A percentile compares a stretch with the other conserved stretches of the same genome.
Conservation (phyloP, 2,888 invertebrate species). For the Agrotis clavis region DNA sequence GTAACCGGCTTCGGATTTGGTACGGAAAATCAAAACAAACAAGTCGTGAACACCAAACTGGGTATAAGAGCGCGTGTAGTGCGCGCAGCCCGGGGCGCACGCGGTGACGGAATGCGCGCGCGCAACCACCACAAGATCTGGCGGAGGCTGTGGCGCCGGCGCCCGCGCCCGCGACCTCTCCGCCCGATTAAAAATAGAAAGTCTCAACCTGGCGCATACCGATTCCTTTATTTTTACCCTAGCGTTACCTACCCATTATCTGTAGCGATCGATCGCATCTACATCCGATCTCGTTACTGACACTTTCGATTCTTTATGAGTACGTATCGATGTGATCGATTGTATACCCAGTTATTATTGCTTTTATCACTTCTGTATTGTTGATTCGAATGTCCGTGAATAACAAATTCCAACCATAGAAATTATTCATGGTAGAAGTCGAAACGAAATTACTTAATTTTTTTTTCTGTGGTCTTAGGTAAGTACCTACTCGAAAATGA, state of each 20-base stretch:
- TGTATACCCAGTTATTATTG: conserved; percentile 49
- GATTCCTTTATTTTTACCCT: conserved; percentile 88
- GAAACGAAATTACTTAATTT: conserved; percentile 6
- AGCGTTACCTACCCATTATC: conserved; percentile 82
- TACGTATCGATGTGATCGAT: conserved; percentile 55
- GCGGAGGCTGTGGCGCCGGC: conserved; percentile 87
- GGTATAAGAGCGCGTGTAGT: conserved; percentile 73
- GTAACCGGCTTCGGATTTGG: conserved; percentile 50
- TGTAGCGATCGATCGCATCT: conserved; percentile 79
- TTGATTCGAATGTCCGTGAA: conserved; percentile 31
- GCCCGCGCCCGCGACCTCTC: conserved; percentile 85
- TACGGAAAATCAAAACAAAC: conserved; percentile 72
- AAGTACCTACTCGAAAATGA: background rate
- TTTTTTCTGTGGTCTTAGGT: no score
- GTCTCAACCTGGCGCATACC: conserved; percentile 84
- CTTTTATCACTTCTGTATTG: conserved; percentile 44
- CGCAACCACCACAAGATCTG: conserved; percentile 80
- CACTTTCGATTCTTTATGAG: conserved; percentile 78
- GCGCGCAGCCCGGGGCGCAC: conserved; percentile 88
- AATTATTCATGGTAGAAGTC: conserved; percentile 23
- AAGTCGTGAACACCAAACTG: conserved; percentile 69
- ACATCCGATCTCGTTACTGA: conserved; percentile 74
- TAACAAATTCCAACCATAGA: conserved; percentile 25
- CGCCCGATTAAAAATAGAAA: conserved; percentile 90
- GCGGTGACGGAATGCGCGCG: conserved; percentile 86